Evolutionary conservation across 2,113 vertebrate genomes (phyloP).

Genomic region (Plectropomus leopardus): DNA sequence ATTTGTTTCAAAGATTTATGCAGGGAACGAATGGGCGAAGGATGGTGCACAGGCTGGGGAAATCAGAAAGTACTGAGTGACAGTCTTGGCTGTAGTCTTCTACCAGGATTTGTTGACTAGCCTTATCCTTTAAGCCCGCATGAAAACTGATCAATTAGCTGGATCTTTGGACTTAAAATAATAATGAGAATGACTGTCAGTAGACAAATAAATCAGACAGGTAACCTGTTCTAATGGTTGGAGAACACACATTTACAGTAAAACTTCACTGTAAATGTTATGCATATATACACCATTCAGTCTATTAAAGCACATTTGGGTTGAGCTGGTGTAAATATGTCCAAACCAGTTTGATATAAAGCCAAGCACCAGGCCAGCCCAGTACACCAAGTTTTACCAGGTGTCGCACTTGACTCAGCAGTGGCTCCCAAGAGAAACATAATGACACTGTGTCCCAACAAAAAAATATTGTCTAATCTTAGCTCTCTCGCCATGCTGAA

Average conservation of each 20-base stretch:
- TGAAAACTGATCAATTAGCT: background rate
- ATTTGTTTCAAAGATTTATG: background rate
- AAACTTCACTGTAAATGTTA: background rate
- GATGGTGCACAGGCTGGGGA: background rate
- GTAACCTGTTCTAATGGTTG: background rate
- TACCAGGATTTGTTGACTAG: background rate
- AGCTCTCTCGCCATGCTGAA: no score
- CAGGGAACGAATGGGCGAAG: background rate
- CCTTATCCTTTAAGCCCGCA: background rate
- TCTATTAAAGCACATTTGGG: no score
- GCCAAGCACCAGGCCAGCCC: no score
- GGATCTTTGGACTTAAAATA: background rate
- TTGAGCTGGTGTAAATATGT: no score
- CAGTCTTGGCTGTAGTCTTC: background rate
- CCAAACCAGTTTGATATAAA: no score
- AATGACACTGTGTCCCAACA: no score
- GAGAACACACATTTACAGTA: background rate
- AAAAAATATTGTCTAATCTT: no score
- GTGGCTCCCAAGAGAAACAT: no score
- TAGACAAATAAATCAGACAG: background rate
- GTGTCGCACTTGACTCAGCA: no score
- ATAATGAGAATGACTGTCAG: background rate
- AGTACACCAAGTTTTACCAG: no score
- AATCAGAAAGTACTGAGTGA: background rate
- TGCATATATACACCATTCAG: background rate